Evolutionary conservation across 2,113 vertebrate genomes (phyloP), one percentile per base, ranked within the genome.

Genomic region (Passer domesticus): DNA sequence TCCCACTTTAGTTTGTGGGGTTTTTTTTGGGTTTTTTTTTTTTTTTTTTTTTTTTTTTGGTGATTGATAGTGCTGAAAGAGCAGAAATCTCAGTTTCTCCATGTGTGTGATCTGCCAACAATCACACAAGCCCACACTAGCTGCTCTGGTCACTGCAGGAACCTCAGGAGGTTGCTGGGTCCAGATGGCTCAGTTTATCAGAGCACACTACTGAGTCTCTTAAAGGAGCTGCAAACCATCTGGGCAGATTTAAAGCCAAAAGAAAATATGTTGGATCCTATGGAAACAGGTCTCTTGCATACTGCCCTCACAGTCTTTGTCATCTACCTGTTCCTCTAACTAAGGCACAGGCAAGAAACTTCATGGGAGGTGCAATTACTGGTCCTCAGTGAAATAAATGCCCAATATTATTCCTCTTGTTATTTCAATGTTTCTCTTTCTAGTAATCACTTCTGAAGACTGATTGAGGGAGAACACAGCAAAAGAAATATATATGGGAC

Each of bases 101-200:
- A 55, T 64, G 44, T 3, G 6, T 89, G 39, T 72, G 87, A 96
- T 89, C 69, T 92, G 56, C 43, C 83, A 90, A n/a, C 33, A 89
- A 59, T 76, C 46, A 59, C 64, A 81, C 27, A 87, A 92, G 35
- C 77, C 87, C 67, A 91, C 62, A 49, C 81, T 84, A 85, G 24
- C 72, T 87, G 53, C 53, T 76, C 74, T 93, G 94, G 87, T 93
- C 94, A 90, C 84, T 73, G 70, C 13, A 85, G 44, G 62, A 91
- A 85, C 58, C 66, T 90, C 70, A 58, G 90, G 66, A 95, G 77
- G 90, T 73, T 76, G 62, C 66, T 82, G 74, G 62, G 49, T 93
- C 92, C 94, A 93, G 84, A 91, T 94, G 87, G 90, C 58, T 93
- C 53, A 47, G 73, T 91, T 82, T 91, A 84, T 87, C 60, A 63